Percentiles rank a stretch among this genome's conserved stretches.
phyloP scores from a whole-genome alignment of 2,113 vertebrate genomes.

The Chloropsis hardwickii region DNA sequence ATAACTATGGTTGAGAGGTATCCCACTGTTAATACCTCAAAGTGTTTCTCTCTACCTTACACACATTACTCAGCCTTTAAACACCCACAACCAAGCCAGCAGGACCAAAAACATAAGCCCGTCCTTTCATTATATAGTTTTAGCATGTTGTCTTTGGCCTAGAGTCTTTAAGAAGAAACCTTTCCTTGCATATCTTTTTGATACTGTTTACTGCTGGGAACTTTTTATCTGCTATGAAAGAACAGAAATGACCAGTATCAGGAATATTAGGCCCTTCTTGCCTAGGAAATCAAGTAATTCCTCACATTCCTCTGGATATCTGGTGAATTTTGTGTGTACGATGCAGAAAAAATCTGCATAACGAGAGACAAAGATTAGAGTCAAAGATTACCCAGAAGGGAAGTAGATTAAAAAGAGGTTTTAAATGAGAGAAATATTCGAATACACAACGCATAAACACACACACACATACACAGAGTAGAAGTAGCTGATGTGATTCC shows the following conservation, averaged over 20 bases:
- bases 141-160: neutral
- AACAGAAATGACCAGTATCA: neutral
- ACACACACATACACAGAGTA: neutral
- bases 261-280: neutral
- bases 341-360: conserved; percentile 2
- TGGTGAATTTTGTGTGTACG: neutral
- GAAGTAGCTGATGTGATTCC: neutral
- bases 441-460: neutral
- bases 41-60: neutral
- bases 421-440: neutral
- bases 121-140: neutral
- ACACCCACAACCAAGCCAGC: neutral
- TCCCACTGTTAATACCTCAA: neutral
- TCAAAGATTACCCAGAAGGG: neutral
- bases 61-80: neutral
- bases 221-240: neutral
- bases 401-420: conserved; percentile 39
- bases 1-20: neutral
- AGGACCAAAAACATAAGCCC: neutral
- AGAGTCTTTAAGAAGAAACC: neutral
- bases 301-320: neutral
- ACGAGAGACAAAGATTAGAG: neutral
- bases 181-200: neutral
- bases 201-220: neutral
- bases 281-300: neutral